phyloP scores from a whole-genome alignment of 2,888 invertebrate species.

The Caenorhabditis japonica region DNA sequence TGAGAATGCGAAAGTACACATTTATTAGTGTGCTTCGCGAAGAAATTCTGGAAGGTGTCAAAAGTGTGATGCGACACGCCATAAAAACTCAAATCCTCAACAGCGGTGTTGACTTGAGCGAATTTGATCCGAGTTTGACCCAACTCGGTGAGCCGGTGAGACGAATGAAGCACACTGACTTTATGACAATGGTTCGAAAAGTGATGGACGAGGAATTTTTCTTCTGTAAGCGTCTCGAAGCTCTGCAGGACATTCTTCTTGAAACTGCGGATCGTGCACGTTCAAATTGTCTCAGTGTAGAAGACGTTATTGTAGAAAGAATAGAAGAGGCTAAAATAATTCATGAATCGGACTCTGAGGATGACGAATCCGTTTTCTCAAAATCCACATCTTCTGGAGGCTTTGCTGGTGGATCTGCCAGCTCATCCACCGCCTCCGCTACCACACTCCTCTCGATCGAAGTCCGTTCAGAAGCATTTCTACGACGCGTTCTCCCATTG shows the following conservation, averaged over 20 bases:
- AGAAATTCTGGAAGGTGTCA: conserved; percentile 83
- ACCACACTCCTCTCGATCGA: conserved; percentile 50
- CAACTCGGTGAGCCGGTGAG: conserved; percentile 82
- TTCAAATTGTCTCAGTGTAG: conserved; percentile 26
- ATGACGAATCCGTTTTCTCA: conserved; percentile 6
- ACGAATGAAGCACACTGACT: conserved; percentile 83
- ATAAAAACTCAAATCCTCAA: conserved; percentile 60
- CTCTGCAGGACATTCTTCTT: conserved; percentile 59
- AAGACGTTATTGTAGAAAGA: conserved; percentile 30
- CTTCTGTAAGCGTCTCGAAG: conserved; percentile 83
- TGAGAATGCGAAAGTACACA: conserved; percentile 88
- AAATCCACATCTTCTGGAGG: conserved; percentile 30
- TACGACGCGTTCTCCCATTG: conserved; percentile 50
- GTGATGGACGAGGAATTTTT: conserved; percentile 83
- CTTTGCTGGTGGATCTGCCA: conserved; percentile 17
- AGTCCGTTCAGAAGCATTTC: conserved; percentile 36
- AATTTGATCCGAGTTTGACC: conserved; percentile 68
- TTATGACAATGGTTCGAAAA: conserved; percentile 83
- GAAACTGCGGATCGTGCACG: conserved; percentile 55
- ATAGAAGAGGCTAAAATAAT: conserved; percentile 29
- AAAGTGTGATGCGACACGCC: conserved; percentile 72
- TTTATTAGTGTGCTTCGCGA: conserved; percentile 85
- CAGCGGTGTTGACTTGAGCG: conserved; percentile 66
- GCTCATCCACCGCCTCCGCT: conserved; percentile 38
- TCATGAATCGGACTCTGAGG: conserved; percentile 34